Percentiles rank a stretch among this genome's conserved stretches.
These are phyloP conservation scores for Dendrolimus pini DNA, from an alignment of 2,888 invertebrate species.

Conservation along the genomic window DNA sequence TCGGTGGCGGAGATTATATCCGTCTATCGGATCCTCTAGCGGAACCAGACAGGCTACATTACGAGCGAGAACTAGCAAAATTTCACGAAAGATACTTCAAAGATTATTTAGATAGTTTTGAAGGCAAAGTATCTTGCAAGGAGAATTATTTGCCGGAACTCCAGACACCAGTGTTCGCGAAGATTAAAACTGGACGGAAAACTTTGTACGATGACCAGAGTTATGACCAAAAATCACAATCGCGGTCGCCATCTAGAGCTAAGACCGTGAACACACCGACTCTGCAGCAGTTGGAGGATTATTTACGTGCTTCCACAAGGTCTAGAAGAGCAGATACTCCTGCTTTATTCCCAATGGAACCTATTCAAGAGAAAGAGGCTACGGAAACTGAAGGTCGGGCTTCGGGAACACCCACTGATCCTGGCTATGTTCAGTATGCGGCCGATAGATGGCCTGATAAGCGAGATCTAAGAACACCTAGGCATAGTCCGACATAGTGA, in stretches of 20 bases:
- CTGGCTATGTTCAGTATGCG: constrained; percentile 84
- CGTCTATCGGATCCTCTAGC: constrained; percentile 56
- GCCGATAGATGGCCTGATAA: constrained; percentile 81
- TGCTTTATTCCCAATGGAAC: constrained; percentile 71
- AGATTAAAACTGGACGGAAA: constrained; percentile 58
- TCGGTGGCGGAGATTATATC: constrained; percentile 59
- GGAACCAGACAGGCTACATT: constrained; percentile 52
- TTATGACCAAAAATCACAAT: constrained; percentile 41
- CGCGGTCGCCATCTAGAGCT: constrained; percentile 53
- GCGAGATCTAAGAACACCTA: constrained; percentile 73
- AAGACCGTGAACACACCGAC: constrained; percentile 61
- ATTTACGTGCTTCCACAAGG: constrained; percentile 51
- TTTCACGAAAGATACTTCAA: constrained; percentile 64
- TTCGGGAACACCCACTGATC: constrained; percentile 82
- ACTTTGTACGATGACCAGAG: constrained; percentile 46
- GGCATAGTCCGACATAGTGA: constrained; percentile 65
- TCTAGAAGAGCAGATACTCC: constrained; percentile 55
- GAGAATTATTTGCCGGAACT: constrained; percentile 66
- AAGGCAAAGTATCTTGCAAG: constrained; percentile 49
- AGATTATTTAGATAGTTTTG: constrained; percentile 55
- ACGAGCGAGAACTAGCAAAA: constrained; percentile 62
- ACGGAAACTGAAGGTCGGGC: constrained; percentile 58
- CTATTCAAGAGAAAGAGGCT: constrained; percentile 60
- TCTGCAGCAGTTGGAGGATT: constrained; percentile 67
- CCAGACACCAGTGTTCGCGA: constrained; percentile 67